Evolutionary conservation across 2,797 vertebrate species (phyloP), one percentile per base, ranked within the genome.

Genomic region (Menidia menidia): DNA sequence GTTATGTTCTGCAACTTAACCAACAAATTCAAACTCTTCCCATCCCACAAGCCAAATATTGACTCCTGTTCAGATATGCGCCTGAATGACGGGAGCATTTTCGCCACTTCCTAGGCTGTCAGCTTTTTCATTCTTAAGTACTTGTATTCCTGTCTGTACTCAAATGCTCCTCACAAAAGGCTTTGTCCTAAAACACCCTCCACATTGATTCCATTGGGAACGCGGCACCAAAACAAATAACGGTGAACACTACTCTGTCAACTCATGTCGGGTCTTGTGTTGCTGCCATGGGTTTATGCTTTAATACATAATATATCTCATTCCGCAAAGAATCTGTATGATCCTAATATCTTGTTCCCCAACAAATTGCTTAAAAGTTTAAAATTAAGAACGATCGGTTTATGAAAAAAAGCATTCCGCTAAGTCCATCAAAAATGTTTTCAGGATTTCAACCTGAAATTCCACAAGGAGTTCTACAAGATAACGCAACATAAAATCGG

Each of bases 1-100:
- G 61, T 76, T 52, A 61, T 48, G 71, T 71, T 54, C n/a, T 71
- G 54, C 64, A 80, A 43, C 56, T 43, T 78, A 61, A 47, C 55
- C 77, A 86, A 90, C 80, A 87, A 60, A 80, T 82, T 75, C 64
- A 70, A 70, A 61, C 65, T 74, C 83, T 83, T 80, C 72, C 88
- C 88, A 63, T 35, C 88, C 91, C 88, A 90, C 85, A 92, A 91
- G 64, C 75, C 79, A 92, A 93, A 94, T 92, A 93, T 93, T 94
- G 92, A 89, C 88, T 83, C 72, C 75, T 69, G 74, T 86, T 90
- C 84, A 81, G 82, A 89, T 86, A 89, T 43, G 67, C 55, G 70
- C 60, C 75, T 71, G 78, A 89, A 78, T 59, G 83, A 75, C 16
- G 35, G 75, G 59, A 75, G 76, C 78, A 77, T 84, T 78, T 77